Conservation (phyloP, 1,140 invertebrate genomes). For the Drosophila murphyi region DNA sequence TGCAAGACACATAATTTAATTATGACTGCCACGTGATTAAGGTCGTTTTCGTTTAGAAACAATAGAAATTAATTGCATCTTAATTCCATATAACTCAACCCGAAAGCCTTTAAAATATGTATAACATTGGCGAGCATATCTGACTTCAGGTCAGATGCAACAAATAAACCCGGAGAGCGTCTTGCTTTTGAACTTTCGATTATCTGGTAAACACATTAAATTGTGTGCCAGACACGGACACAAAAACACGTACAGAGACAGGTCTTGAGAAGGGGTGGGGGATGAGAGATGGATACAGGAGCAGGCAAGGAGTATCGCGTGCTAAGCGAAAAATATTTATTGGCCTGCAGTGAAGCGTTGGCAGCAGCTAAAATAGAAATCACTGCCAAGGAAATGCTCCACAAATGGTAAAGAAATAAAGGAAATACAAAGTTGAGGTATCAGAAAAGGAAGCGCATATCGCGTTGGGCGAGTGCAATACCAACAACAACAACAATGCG, state of each 20-base stretch:
- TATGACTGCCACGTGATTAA: too few species aligned
- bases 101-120: constrained; percentile 4
- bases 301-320: constrained; percentile 54
- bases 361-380: constrained; percentile 75
- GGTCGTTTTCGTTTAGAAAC: too few species aligned
- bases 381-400: constrained; percentile 50
- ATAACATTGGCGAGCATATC: constrained; percentile 6
- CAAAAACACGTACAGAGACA: background rate
- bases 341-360: constrained; percentile 61
- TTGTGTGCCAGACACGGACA: constrained; percentile 62
- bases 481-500: constrained; percentile 26
- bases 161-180: constrained; percentile 59
- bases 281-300: background rate
- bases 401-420: constrained; percentile 67
- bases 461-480: constrained; percentile 66
- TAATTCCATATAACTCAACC: background rate
- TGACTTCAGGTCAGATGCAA: constrained; percentile 53
- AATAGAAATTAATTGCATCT: too few species aligned
- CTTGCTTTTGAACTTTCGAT: constrained; percentile 76
- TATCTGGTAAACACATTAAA: constrained; percentile 82
- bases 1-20: too few species aligned
- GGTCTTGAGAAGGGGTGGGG: background rate
- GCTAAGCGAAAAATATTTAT: constrained; percentile 75
- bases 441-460: constrained; percentile 77
- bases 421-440: constrained; percentile 83